These are phyloP conservation scores for Condylostylus longicornis DNA, from an alignment of 1,140 invertebrate genomes.

Conservation along the genomic window DNA sequence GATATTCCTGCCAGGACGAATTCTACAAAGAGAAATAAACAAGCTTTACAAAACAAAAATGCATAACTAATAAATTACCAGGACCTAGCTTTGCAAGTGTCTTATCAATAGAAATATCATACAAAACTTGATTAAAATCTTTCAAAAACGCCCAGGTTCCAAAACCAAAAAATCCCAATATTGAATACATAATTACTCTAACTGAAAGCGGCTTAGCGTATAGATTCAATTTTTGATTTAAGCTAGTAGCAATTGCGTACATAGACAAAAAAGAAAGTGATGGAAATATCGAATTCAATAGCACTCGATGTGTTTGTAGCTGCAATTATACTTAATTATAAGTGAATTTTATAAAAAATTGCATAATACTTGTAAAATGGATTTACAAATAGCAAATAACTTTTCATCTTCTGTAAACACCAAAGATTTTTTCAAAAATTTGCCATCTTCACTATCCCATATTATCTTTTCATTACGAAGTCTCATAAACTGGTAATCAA, in stretches of 20 bases:
- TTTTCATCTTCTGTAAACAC: conserved; percentile 56
- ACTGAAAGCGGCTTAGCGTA: conserved; percentile 33
- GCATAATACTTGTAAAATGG: too few relatives aligned
- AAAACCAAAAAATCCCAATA: conserved; percentile 39
- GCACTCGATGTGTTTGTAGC: conserved; percentile 38
- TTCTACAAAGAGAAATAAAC: conserved; percentile 1
- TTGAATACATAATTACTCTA: conserved; percentile 36
- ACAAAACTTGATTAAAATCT: conserved; percentile 42
- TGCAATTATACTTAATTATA: too few relatives aligned
- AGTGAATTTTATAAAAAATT: too few relatives aligned
- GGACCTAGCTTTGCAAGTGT: conserved; percentile 39
- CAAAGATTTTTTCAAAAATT: conserved; percentile 44
- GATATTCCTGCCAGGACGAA: conserved; percentile 56
- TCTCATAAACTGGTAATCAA: too few relatives aligned
- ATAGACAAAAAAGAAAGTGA: conserved; percentile 31
- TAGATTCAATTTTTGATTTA: conserved; percentile 41
- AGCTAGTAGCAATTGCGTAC: conserved; percentile 34
- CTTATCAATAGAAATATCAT: conserved; percentile 46
- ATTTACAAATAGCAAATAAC: conserved; percentile 58
- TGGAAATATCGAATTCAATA: conserved; percentile 37
- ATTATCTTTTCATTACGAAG: conserved; percentile 39
- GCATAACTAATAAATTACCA: conserved; percentile 16
- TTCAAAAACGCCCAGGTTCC: conserved; percentile 46
- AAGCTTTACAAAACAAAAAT: not conserved
- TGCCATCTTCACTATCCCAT: conserved; percentile 43